Conservation (phyloP, 37 sponge, comb jelly and placozoan species). For the Eunapius fragilis region DNA sequence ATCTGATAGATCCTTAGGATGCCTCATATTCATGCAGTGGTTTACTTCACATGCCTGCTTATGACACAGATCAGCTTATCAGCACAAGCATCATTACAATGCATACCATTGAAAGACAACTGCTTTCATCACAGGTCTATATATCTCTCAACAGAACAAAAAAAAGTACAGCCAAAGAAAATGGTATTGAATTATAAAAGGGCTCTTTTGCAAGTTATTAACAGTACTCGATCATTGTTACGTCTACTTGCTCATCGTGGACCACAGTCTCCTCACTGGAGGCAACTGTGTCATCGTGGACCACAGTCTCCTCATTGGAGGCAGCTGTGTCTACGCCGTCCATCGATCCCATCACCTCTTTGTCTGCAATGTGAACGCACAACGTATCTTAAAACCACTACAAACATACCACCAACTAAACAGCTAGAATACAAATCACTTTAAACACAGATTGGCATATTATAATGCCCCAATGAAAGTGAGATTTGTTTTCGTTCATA, state of each 20-base stretch:
- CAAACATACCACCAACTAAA: too few relatives aligned
- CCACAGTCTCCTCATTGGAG: conserved; percentile 38
- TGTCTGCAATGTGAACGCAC: not conserved
- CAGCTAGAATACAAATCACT: too few relatives aligned
- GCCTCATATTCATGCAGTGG: conserved; percentile 17
- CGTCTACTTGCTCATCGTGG: not conserved
- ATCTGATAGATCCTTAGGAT: too few relatives aligned
- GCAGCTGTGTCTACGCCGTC: not conserved
- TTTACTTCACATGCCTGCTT: too few relatives aligned
- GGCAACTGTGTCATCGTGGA: conserved; percentile 29
- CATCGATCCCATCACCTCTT: not conserved
- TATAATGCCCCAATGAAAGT: too few relatives aligned
- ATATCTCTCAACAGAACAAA: not conserved
- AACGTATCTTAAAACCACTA: not conserved
- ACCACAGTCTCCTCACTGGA: conserved; percentile 37
- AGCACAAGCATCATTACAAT: too few relatives aligned
- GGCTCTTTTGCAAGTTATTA: not conserved
- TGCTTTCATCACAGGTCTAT: not conserved
- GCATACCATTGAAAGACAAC: too few relatives aligned
- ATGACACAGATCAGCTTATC: too few relatives aligned
- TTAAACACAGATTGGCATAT: too few relatives aligned
- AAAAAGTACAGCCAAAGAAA: not conserved
- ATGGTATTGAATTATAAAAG: not conserved
- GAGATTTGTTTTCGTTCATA: too few relatives aligned
- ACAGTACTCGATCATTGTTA: not conserved